These are phyloP conservation scores for Enteromius viviparus DNA, from an alignment of 2,797 vertebrate species.

Conservation along the genomic window DNA sequence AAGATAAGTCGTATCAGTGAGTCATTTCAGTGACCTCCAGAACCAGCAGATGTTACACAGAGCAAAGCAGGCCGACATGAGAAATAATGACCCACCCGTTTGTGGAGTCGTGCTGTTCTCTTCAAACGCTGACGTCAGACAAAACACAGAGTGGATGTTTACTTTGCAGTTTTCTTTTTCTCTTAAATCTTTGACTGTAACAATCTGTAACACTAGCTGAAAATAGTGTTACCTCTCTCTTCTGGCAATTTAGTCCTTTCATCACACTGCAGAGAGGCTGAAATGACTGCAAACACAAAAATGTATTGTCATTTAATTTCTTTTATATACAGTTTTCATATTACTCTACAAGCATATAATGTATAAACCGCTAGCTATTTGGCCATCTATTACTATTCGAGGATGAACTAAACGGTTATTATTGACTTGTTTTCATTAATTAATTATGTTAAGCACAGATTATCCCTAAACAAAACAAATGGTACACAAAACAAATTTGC, in stretches of 20 bases:
- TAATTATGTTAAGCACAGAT: not conserved
- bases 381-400: not conserved
- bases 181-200: not conserved
- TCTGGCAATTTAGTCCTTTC: constrained; percentile 58
- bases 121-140: not conserved
- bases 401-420: not conserved
- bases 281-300: constrained; percentile 62
- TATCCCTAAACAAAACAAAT: not conserved
- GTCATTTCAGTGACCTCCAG: not conserved
- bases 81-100: constrained; percentile 13
- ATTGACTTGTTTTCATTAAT: not conserved
- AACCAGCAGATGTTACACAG: not conserved
- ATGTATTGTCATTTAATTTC: not conserved
- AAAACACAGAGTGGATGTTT: not conserved
- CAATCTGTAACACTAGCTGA: not conserved
- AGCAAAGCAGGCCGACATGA: not conserved
- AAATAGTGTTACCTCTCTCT: constrained; percentile 64
- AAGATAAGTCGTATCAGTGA: not conserved
- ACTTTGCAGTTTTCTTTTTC: not conserved
- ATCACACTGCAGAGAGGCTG: constrained; percentile 69
- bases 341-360: not conserved
- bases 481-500: not conserved
- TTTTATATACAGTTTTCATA: not conserved
- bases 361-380: not conserved
- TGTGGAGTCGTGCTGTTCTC: not conserved